phyloP scores from a whole-genome alignment of 2,888 invertebrate genomes.

The Phragmatobia fuliginosa region DNA sequence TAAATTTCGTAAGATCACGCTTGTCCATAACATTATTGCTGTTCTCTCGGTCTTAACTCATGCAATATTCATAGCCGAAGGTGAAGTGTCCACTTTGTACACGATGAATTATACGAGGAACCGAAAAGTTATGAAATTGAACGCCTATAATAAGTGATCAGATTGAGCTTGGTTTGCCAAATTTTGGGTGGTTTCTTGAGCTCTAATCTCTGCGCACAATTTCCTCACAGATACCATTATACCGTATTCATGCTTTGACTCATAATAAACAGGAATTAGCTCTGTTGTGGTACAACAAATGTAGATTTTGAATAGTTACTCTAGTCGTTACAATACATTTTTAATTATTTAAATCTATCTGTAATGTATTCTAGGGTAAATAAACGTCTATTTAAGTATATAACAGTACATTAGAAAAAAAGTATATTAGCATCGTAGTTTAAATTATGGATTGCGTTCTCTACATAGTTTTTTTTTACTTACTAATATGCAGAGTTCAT shows the following conservation, averaged over 20 bases:
- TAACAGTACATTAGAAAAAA: no score
- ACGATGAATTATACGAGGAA: constrained; percentile 38
- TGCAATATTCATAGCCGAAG: constrained; percentile 57
- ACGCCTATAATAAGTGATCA: constrained; percentile 35
- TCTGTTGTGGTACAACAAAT: neutral
- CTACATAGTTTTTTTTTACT: no score
- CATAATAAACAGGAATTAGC: neutral
- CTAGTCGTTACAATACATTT: neutral
- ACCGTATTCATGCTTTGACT: constrained; percentile 6
- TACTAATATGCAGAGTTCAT: no score
- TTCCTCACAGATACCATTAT: constrained; percentile 8
- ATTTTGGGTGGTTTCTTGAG: constrained; percentile 14
- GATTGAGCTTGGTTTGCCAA: constrained; percentile 16
- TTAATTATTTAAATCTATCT: no score
- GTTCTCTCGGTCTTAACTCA: constrained; percentile 56
- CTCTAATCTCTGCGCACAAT: constrained; percentile 9
- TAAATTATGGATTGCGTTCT: no score
- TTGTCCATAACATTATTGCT: constrained; percentile 51
- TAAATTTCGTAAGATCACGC: constrained; percentile 60
- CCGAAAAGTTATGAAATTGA: constrained; percentile 41
- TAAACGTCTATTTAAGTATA: no score
- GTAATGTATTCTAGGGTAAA: no score
- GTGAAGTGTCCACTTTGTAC: constrained; percentile 37
- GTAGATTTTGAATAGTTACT: neutral
- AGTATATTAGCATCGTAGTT: no score